These are phyloP conservation scores for Hyles euphorbiae DNA, from an alignment of 1,140 invertebrate genomes.

Conservation along the genomic window DNA sequence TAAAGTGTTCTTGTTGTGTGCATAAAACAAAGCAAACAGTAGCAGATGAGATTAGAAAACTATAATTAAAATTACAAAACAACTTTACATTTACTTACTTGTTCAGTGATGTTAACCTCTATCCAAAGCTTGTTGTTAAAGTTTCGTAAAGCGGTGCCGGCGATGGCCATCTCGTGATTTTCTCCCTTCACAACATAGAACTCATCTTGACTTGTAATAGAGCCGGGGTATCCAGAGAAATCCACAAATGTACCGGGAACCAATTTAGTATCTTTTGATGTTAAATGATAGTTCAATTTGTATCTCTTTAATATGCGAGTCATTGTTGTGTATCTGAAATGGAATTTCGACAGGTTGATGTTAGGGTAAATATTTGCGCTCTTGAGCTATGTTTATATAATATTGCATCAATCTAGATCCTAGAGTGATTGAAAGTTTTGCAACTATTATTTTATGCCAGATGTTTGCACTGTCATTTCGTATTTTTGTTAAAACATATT, in stretches of 20 bases:
- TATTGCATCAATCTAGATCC: slow-evolving; percentile 5
- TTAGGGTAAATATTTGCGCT: slow-evolving; percentile 13
- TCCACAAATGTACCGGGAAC: slow-evolving; percentile 83
- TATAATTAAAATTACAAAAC: too few relatives aligned
- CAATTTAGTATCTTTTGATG: slow-evolving; percentile 76
- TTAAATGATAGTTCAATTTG: slow-evolving; percentile 85
- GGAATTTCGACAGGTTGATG: slow-evolving; percentile 6
- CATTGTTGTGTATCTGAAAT: slow-evolving; percentile 85
- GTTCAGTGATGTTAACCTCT: slow-evolving; percentile 69
- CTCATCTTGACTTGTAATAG: slow-evolving; percentile 91
- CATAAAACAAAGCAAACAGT: too few relatives aligned
- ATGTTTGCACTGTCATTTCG: too few relatives aligned
- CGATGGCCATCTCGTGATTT: slow-evolving; percentile 75
- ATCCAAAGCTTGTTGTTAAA: slow-evolving; percentile 75
- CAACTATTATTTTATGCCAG: neutral
- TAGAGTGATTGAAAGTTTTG: slow-evolving; percentile 2
- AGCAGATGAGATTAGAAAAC: too few relatives aligned
- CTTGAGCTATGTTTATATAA: slow-evolving; percentile 2
- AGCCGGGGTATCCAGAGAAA: slow-evolving; percentile 93
- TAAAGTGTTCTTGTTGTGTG: too few relatives aligned
- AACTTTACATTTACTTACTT: slow-evolving; percentile 41
- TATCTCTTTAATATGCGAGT: slow-evolving; percentile 93
- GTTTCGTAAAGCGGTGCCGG: slow-evolving; percentile 77
- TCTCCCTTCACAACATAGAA: slow-evolving; percentile 82
- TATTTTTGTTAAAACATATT: too few relatives aligned